Percentiles rank a stretch among this genome's conserved stretches.
Conservation (phyloP, 2,888 invertebrate genomes). For the Callinectes sapidus region DNA sequence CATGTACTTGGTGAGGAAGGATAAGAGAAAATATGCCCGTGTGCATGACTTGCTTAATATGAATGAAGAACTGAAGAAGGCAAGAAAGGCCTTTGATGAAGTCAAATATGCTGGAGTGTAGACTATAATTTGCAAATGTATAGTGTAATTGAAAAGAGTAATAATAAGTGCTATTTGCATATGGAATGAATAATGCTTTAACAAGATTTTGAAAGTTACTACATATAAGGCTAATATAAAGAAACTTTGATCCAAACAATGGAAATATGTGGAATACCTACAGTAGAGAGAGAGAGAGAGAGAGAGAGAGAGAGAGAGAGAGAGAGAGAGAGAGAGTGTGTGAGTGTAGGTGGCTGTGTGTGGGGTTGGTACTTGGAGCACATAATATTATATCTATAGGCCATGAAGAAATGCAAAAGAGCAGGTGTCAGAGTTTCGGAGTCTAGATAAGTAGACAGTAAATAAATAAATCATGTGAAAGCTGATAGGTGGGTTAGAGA, state of each 20-base stretch:
- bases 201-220: neutral
- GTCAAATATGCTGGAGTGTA: constrained; percentile 93
- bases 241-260: neutral
- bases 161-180: neutral
- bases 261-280: neutral
- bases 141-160: neutral
- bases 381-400: neutral
- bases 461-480: neutral
- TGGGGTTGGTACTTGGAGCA: no score
- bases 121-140: neutral
- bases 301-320: neutral
- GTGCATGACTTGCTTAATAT: constrained; percentile 97
- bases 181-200: neutral
- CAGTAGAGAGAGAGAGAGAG: neutral
- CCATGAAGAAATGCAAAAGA: neutral
- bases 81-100: constrained; percentile 99
- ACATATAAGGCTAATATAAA: neutral
- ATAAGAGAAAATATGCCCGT: constrained; percentile 95
- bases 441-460: neutral
- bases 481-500: neutral
- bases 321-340: neutral
- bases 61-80: constrained; percentile 99
- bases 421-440: neutral
- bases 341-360: no score
- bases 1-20: constrained; percentile 95